Base-by-base conservation (phyloP, 2,113 vertebrate species). In the Etheostoma cragini region DNA sequence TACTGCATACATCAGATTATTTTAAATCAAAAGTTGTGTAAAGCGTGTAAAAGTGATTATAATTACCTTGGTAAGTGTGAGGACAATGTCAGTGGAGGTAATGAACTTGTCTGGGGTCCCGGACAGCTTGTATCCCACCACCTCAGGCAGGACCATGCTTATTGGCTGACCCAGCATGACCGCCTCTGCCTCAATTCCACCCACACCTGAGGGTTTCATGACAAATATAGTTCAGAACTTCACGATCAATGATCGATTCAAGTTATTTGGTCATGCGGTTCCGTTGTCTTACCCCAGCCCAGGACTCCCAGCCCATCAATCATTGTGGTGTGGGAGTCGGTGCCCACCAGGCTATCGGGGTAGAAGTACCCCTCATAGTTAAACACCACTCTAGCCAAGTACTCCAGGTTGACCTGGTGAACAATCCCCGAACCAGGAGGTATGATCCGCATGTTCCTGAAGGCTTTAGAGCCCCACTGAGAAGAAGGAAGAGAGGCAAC, bases 151-250 rank as follows among this genome's bases (percentile, higher is more conserved):
- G 17, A 99, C 97, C 97, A 99, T 98, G 90, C 98, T 99, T 66
- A 99, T 99, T 0, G 98, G 98, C 87, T 99, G 98, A 22, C 98
- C 98, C 94, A 99, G 82, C 98, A 99, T 99, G n/a, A 99, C 98
- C 0, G 98, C 98, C 89, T 99, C 98, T 0, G 98, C 98, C 91
- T 99, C 98, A 47, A 99, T 99, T 6, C 98, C 98, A 38, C 98
- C 98, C 0, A 99, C 98, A 81, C 98, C 98, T 99, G 88, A 62
- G 53, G 24, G n/a, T 42, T 8, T 19, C 0, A 56, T 0, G 1
- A 5, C 0, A 13, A 21, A 13, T 1, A 1, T 60, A 26, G 46
- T 1, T 46, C 0, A 0, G 5, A 19, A 60, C n/a, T n/a, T n/a
- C n/a, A 26, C 26, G 26, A 26, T 26, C 26, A 26, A 26, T 26